A percentile compares a stretch with the other conserved stretches of the same genome.
Conservation (phyloP, 2,888 invertebrate species). For the Eilema caniola region DNA sequence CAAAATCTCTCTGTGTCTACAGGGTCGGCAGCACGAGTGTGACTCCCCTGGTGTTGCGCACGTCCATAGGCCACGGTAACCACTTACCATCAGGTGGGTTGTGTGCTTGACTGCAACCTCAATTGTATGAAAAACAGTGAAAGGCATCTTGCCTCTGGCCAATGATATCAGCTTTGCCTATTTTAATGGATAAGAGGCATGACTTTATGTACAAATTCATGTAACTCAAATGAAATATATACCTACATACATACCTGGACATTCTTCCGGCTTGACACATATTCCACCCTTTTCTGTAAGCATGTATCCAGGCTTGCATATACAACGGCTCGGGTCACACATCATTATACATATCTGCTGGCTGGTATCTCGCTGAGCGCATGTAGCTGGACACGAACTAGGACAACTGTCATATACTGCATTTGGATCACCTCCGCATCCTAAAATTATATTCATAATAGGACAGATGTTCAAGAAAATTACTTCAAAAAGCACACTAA, state of each 20-base stretch:
- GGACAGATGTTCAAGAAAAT: background rate
- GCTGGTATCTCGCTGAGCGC: constrained; percentile 2
- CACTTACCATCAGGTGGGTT: too few species aligned
- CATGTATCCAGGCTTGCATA: constrained; percentile 11
- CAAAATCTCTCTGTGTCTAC: too few species aligned
- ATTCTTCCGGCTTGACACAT: constrained; percentile 1
- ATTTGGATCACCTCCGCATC: constrained; percentile 14
- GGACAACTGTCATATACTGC: constrained; percentile 1
- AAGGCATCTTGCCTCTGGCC: too few species aligned
- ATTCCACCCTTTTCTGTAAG: background rate
- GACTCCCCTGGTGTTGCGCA: too few species aligned
- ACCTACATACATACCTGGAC: constrained; percentile 5
- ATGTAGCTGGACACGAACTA: constrained; percentile 10
- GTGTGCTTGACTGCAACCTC: too few species aligned
- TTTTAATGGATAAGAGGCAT: background rate
- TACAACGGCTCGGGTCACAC: constrained; percentile 4
- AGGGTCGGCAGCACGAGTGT: too few species aligned
- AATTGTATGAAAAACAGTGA: too few species aligned
- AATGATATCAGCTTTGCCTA: too few species aligned
- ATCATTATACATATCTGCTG: background rate
- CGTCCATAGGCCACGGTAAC: too few species aligned
- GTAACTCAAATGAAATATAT: background rate
- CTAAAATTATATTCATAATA: background rate
- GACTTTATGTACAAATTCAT: background rate
- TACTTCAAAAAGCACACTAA: too few species aligned